phyloP scores from a whole-genome alignment of 2,113 vertebrate genomes.

The Leiothrix lutea region DNA sequence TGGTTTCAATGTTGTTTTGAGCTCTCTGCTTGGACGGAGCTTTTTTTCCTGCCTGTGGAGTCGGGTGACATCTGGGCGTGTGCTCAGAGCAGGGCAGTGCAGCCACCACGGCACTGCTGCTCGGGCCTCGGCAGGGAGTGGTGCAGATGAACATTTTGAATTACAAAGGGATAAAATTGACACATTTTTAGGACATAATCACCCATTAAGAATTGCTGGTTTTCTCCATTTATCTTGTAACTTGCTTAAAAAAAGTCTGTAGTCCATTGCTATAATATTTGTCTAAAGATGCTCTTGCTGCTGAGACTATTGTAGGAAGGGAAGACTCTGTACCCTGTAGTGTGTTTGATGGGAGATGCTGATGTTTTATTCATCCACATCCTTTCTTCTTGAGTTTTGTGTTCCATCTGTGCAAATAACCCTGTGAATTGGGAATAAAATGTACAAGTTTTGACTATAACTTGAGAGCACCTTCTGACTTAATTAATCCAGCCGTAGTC shows the following conservation, averaged over 20 bases:
- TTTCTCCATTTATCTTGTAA: slow-evolving; percentile 67
- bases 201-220: slow-evolving; percentile 52
- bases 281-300: slow-evolving; percentile 63
- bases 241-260: slow-evolving; percentile 60
- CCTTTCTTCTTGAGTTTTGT: slow-evolving; percentile 63
- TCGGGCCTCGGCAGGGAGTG: background rate
- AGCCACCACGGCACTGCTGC: background rate
- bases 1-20: slow-evolving; percentile 6
- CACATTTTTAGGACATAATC: slow-evolving; percentile 44
- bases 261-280: slow-evolving; percentile 64
- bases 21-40: slow-evolving; percentile 12
- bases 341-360: slow-evolving; percentile 62
- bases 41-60: background rate
- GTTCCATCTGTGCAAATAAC: slow-evolving; percentile 68
- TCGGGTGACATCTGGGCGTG: background rate
- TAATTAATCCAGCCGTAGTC: background rate
- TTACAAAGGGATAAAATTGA: slow-evolving; percentile 31
- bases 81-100: background rate
- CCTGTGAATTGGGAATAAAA: slow-evolving; percentile 69
- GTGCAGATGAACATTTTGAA: background rate
- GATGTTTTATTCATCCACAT: slow-evolving; percentile 62
- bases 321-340: slow-evolving; percentile 64
- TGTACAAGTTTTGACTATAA: slow-evolving; percentile 66
- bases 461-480: slow-evolving; percentile 62
- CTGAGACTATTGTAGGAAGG: slow-evolving; percentile 54